Evolutionary conservation across 2,888 invertebrate genomes (phyloP), one percentile per base, ranked within the genome.

Genomic region (Ophion ventricosus): DNA sequence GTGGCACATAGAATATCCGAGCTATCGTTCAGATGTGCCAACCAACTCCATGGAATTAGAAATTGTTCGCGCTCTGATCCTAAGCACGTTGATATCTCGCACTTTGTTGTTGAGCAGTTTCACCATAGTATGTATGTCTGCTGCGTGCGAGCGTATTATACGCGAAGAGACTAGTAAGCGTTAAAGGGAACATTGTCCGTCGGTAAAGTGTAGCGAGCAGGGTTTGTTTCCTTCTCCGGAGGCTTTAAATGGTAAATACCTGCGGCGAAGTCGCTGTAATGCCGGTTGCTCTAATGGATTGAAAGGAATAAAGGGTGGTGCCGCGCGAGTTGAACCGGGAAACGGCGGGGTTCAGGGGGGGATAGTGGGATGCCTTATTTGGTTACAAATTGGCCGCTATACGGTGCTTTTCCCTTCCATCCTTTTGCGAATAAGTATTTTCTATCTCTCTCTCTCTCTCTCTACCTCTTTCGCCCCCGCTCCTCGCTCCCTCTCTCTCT

Each of bases 301-400:
- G 88, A 89, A 88, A 84, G 87, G 86, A 88, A 89, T 89, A 88
- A 89, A 88, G 83, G 87, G 70, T 74, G 70, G 67, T 67, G 59
- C 78, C 61, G 75, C 69, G 83, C 5, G 3, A 7, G 59, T 7
- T 7, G 10, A 54, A 20, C 29, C 26, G 2, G n/a, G n/a, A n/a
- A n/a, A 14, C 4, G 76, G 35, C 1, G 49, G 29, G 20, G 25
- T 8, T 4, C 25, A n/a, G 8, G 56, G 54, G 25, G n/a, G 61
- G 61, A 20, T 35, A 49, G 54, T 8, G 10, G 49, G 61, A 56
- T 23, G 2, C 87, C 90, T 89, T 89, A 90, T 90, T 90, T 89
- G 90, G 88, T 90, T 90, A 89, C 88, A 90, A 90, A 90, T 90
- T 89, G 89, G 87, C 81, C 83, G 85, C 86, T 84, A 23, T 43